A percentile compares a stretch with the other conserved stretches of the same genome.
Conservation (phyloP, 2,888 invertebrate species). For the Onchidella celtica region DNA sequence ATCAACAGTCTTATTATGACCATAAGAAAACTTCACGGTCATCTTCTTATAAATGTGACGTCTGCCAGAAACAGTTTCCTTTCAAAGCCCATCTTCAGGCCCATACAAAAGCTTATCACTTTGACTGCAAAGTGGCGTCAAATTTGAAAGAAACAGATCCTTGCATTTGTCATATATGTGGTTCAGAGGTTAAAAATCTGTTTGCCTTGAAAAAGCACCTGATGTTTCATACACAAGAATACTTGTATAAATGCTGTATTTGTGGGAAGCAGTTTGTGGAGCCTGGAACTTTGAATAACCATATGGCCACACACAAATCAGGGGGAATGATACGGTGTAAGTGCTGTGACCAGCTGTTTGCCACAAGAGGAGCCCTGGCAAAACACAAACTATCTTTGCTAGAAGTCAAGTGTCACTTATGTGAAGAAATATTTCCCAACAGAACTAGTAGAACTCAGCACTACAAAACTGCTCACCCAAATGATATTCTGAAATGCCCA, state of each 20-base stretch:
- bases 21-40: conserved; percentile 22
- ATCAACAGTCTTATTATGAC: conserved; percentile 24
- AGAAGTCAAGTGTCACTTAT: conserved; percentile 45
- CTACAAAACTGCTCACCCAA: conserved; percentile 25
- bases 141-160: not conserved
- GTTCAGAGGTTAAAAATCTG: conserved; percentile 19
- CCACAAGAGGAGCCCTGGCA: conserved; percentile 29
- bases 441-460: conserved; percentile 40
- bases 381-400: conserved; percentile 35
- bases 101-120: conserved; percentile 25
- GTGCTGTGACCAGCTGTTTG: conserved; percentile 41
- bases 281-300: conserved; percentile 22
- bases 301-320: conserved; percentile 36
- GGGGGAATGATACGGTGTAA: conserved; percentile 38
- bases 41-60: not conserved
- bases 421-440: conserved; percentile 44
- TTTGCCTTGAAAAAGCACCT: conserved; percentile 47
- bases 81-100: conserved; percentile 36
- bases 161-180: conserved; percentile 39
- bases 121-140: not conserved
- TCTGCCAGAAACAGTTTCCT: conserved; percentile 26
- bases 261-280: conserved; percentile 41
- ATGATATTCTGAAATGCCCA: conserved; percentile 33
- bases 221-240: conserved; percentile 40
- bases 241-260: conserved; percentile 38